Conservation (phyloP, 2,888 invertebrate genomes). For the Clunio marinus region DNA sequence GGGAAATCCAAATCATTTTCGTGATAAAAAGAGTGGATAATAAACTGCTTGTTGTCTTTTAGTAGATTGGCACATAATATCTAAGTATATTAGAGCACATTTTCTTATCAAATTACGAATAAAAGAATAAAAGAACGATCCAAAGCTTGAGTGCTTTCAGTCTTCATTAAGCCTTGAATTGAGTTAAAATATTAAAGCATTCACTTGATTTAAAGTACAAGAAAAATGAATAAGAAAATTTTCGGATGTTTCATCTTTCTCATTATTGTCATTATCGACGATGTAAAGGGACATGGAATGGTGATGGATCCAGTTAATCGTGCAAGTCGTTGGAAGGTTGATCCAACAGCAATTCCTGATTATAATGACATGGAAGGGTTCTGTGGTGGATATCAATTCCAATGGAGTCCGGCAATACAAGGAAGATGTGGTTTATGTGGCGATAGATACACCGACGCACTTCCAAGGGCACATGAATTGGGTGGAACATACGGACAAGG, state of each 20-base stretch:
- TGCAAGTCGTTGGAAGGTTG: conserved; percentile 55
- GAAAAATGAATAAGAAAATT: conserved; percentile 24
- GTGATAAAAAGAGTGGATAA: not conserved
- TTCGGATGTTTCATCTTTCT: not conserved
- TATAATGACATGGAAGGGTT: conserved; percentile 55
- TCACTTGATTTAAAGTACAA: not conserved
- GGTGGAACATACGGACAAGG: conserved; percentile 55
- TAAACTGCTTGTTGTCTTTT: not conserved
- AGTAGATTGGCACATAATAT: conserved; percentile 18
- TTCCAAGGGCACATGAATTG: conserved; percentile 55
- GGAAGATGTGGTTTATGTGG: conserved; percentile 58
- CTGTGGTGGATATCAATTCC: conserved; percentile 56
- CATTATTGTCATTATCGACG: not conserved
- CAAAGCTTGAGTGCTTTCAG: conserved; percentile 30
- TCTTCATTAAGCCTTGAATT: conserved; percentile 33
- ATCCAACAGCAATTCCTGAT: conserved; percentile 52
- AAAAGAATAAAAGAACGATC: conserved; percentile 28
- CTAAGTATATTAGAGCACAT: too few relatives aligned
- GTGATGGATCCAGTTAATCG: conserved; percentile 55
- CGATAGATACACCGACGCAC: conserved; percentile 50
- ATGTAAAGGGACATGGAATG: conserved; percentile 53
- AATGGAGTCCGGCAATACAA: conserved; percentile 50
- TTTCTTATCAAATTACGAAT: conserved; percentile 34
- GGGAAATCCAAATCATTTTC: not conserved
- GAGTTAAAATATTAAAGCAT: conserved; percentile 7